Evolutionary conservation across 37 sponge, comb jelly and placozoan species (phyloP).

Genomic region (Mnemiopsis leidyi): DNA sequence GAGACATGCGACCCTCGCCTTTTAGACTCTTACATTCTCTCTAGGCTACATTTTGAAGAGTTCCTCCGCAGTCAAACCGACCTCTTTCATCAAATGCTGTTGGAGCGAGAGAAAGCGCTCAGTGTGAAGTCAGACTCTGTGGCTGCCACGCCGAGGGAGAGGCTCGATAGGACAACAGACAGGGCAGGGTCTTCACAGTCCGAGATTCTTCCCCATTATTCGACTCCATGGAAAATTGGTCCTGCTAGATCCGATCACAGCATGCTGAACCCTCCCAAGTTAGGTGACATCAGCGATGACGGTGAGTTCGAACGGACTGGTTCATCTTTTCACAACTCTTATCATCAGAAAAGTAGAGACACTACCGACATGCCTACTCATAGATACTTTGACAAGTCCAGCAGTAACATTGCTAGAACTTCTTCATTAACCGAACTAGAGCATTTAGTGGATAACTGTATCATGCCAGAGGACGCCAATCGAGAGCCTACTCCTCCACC

Average conservation of each 20-base stretch:
- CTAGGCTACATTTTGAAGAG: slow-evolving; percentile 51
- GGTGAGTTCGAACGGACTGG: not conserved
- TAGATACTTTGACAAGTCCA: not conserved
- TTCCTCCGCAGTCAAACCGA: slow-evolving; percentile 60
- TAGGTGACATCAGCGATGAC: not conserved
- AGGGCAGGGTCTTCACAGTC: slow-evolving; percentile 34
- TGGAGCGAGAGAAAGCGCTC: slow-evolving; percentile 48
- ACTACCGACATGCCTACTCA: not conserved
- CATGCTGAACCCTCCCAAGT: not conserved
- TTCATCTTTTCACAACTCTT: not conserved
- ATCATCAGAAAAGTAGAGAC: too few species aligned
- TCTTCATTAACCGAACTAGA: slow-evolving; percentile 31
- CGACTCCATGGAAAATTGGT: not conserved
- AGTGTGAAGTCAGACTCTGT: slow-evolving; percentile 30
- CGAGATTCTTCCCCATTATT: not conserved
- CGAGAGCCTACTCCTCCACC: not conserved
- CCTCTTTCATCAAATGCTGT: slow-evolving; percentile 10
- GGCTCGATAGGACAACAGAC: not conserved
- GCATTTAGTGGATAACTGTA: slow-evolving; percentile 31
- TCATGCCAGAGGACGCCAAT: not conserved
- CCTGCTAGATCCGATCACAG: not conserved
- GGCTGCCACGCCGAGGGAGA: not conserved
- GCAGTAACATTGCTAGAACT: slow-evolving; percentile 16
- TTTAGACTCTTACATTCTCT: slow-evolving; percentile 1
- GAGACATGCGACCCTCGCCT: not conserved